These are phyloP conservation scores for Odocoileus hemionus DNA, from an alignment of 2,113 vertebrate species.

Conservation along the genomic window DNA sequence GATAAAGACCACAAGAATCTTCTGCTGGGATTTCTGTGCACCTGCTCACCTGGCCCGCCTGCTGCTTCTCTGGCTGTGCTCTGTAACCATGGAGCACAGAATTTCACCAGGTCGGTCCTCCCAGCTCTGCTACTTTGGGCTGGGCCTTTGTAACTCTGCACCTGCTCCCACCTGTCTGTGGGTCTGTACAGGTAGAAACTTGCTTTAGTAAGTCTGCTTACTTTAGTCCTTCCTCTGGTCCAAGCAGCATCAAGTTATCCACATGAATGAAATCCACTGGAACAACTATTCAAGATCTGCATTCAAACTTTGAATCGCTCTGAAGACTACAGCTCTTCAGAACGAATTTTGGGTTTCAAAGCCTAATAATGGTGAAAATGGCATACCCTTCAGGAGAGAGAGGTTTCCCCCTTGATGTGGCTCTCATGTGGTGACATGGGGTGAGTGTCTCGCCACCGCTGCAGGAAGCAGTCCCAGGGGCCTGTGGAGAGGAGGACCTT, in stretches of 20 bases:
- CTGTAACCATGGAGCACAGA: neutral
- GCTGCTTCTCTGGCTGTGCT: neutral
- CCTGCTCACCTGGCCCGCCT: neutral
- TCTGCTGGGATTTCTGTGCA: conserved; percentile 38
- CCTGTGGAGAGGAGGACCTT: neutral
- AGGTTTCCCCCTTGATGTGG: neutral
- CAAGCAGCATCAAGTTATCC: neutral
- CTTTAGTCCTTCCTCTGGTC: neutral
- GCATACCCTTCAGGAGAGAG: neutral
- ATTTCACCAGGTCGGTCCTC: neutral
- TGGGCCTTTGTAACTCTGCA: neutral
- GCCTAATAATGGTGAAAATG: conserved; percentile 14
- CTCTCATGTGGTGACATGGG: fast-evolving
- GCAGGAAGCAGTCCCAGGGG: neutral
- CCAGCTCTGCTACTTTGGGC: neutral
- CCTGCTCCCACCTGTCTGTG: neutral
- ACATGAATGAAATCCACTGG: neutral
- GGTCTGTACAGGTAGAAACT: neutral
- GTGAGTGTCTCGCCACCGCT: neutral
- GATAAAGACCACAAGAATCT: neutral
- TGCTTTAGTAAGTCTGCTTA: neutral
- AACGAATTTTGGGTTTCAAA: neutral
- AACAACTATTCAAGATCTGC: neutral
- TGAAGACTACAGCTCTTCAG: neutral
- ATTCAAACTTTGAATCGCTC: neutral